phyloP scores from a whole-genome alignment of 2,797 vertebrate species.

The Vespertilio murinus region DNA sequence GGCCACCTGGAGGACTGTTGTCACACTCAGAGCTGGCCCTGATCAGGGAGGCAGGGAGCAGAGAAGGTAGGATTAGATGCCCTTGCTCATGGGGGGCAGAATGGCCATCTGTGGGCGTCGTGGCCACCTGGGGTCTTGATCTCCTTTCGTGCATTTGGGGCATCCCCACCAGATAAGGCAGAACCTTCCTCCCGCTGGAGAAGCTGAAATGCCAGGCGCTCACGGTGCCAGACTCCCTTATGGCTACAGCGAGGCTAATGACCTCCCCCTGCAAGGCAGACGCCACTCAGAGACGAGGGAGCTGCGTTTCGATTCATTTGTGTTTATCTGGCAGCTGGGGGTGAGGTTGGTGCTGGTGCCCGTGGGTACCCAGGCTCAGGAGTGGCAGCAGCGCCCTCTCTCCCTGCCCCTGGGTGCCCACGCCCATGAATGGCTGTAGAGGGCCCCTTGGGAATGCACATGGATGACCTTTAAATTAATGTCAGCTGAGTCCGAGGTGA shows the following conservation, averaged over 20 bases:
- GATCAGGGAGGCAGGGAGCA: neutral
- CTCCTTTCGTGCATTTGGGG: neutral
- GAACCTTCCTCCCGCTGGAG: neutral
- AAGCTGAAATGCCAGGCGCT: neutral
- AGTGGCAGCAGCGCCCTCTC: rapidly evolving
- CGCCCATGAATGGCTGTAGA: too few species aligned
- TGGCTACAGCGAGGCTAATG: neutral
- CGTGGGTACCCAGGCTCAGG: neutral
- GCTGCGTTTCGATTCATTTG: rapidly evolving
- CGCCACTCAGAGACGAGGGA: too few species aligned
- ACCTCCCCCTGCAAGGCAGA: neutral
- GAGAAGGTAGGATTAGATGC: too few species aligned
- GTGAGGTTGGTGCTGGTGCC: neutral
- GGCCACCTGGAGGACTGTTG: neutral
- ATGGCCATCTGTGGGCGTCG: neutral
- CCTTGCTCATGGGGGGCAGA: neutral
- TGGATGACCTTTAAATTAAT: too few species aligned
- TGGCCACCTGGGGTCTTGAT: neutral
- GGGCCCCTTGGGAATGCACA: too few species aligned
- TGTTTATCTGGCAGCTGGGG: neutral
- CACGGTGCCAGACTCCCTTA: neutral
- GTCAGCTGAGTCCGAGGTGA: too few species aligned
- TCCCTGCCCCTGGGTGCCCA: neutral
- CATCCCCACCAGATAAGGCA: neutral
- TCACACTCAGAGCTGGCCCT: neutral